Percentiles rank a stretch among this genome's conserved stretches.
Conservation (phyloP, 2,113 vertebrate species). For the Oncorhynchus masou region DNA sequence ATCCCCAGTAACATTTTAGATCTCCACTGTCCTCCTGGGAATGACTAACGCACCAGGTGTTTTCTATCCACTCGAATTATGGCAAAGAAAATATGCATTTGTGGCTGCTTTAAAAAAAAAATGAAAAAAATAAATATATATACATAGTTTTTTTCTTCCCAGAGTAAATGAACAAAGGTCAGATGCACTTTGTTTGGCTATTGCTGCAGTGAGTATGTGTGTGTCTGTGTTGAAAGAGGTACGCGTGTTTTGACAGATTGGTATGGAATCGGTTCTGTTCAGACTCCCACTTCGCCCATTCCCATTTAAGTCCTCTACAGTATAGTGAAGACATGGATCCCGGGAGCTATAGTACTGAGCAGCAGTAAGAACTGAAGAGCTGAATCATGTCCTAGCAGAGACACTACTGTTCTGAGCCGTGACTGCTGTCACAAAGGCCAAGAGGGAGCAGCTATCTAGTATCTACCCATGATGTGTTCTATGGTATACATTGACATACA, state of each 20-base stretch:
- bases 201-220: slow-evolving; percentile 50
- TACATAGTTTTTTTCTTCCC: slow-evolving; percentile 11
- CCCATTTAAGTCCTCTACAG: neutral
- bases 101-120: slow-evolving; percentile 11
- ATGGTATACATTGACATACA: no score
- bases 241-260: slow-evolving; percentile 22
- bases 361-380: no score
- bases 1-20: slow-evolving; percentile 34
- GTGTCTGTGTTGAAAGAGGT: slow-evolving; percentile 28
- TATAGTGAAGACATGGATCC: no score
- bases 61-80: slow-evolving; percentile 36
- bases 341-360: no score
- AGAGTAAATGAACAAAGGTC: slow-evolving; percentile 55
- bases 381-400: no score
- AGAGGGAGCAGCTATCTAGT: no score
- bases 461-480: no score
- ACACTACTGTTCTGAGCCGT: no score
- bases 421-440: no score
- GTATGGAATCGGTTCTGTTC: slow-evolving; percentile 33
- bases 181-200: slow-evolving; percentile 58
- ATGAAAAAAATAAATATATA: neutral
- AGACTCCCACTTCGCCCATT: slow-evolving; percentile 27
- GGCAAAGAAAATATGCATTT: slow-evolving; percentile 33
- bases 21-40: slow-evolving; percentile 16
- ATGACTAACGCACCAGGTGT: slow-evolving; percentile 5